Evolutionary conservation across 2,797 vertebrate genomes (phyloP).

Genomic region (Diglossa cyanea): DNA sequence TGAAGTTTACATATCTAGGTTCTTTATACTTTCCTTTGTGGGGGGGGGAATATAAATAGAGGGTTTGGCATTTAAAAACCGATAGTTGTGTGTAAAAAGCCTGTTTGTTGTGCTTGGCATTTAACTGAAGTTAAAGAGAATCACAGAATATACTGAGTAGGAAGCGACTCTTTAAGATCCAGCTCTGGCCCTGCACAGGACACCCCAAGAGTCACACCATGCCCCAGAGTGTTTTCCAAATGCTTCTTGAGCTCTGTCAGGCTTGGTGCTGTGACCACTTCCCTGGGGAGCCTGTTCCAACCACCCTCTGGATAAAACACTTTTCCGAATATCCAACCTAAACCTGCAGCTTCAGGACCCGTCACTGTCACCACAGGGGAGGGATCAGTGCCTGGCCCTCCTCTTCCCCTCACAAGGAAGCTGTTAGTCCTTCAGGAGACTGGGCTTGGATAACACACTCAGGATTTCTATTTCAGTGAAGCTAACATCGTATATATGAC

Average conservation of each 20-base stretch:
- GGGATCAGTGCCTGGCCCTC: neutral
- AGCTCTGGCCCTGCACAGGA: neutral
- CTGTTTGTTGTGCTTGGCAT: neutral
- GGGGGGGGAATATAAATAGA: fast-evolving
- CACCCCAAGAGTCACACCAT: fast-evolving
- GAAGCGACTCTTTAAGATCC: neutral
- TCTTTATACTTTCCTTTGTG: neutral
- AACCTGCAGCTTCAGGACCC: neutral
- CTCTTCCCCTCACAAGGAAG: neutral
- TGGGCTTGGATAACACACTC: neutral
- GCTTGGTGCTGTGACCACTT: neutral
- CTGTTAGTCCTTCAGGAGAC: neutral
- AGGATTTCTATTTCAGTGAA: neutral
- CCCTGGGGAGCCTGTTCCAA: neutral
- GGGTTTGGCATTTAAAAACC: neutral
- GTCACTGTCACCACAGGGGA: neutral
- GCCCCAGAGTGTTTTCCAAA: neutral
- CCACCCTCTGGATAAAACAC: neutral
- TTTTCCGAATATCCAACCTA: neutral
- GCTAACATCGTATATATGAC: fast-evolving
- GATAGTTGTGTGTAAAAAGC: fast-evolving
- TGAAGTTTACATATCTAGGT: neutral
- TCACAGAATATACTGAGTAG: neutral
- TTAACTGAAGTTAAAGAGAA: neutral
- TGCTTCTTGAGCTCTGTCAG: neutral